These are phyloP conservation scores for Ridgeia piscesae DNA, from an alignment of 1,140 invertebrate species.

Conservation along the genomic window DNA sequence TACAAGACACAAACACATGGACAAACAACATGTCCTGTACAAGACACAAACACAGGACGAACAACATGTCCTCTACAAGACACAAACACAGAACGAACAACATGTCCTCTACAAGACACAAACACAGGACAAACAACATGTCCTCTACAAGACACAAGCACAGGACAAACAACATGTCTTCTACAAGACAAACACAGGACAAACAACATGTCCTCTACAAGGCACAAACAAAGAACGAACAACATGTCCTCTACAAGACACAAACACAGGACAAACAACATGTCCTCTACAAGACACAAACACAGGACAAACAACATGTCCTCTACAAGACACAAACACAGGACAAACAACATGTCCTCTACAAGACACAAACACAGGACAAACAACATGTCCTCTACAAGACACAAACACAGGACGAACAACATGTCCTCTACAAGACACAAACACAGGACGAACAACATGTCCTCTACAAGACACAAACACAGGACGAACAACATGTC, in stretches of 20 bases:
- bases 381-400: background rate
- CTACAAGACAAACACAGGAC: too few species aligned
- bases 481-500: background rate
- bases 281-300: background rate
- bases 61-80: background rate
- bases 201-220: too few species aligned
- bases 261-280: too few species aligned
- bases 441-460: too few species aligned
- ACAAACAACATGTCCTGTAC: background rate
- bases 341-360: background rate
- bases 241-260: background rate
- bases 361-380: background rate
- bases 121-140: background rate
- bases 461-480: background rate
- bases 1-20: too few species aligned
- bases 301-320: background rate
- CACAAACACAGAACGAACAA: too few species aligned
- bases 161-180: background rate
- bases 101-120: background rate
- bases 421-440: background rate
- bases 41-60: too few species aligned
- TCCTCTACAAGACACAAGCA: too few species aligned
- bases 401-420: background rate
- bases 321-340: background rate
- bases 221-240: constrained; percentile 68